Evolutionary conservation across 2,888 invertebrate species (phyloP), one percentile per base, ranked within the genome.

Genomic region (Cotesia congregata): DNA sequence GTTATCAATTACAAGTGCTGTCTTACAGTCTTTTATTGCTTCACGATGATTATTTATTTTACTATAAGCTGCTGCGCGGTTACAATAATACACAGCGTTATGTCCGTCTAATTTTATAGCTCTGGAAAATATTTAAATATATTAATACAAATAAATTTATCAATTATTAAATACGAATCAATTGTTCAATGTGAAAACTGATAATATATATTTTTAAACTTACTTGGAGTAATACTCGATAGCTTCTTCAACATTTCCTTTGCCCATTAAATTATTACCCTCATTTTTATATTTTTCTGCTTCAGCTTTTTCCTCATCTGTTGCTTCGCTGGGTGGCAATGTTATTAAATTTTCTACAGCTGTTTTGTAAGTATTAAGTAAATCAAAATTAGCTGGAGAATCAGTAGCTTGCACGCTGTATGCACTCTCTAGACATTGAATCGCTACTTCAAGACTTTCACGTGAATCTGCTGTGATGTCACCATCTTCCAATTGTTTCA

Each of bases 71-170:
- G 99, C 99, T 67, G 99, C 99, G 82, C 99, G 93, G 89, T 99
- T 99, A 89, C 98, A 98, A 89, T 96, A 99, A 90, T 95, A 99
- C 41, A 99, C 96, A 0, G 98, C 95, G 91, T 98, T 98, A 79
- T 93, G 92, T 38, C 94, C 93, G 88, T 98, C 96, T 76, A 97
- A 90, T 83, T 94, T 92, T 81, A 99, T 96, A 9, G 99, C 98
- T 84, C 96, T 95, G 82, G 7, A 50, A 50, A 88, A 91, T 90
- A 72, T 79, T 79, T 74, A 81, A 78, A 78, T 5, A 74, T 67
- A 12, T 20, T 20, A 20, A 20, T 20, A 20, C 20, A 20, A 20
- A 30, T 67, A 6, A 38, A 12, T 30, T 20, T 17, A 12, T 15
- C n/a, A 50, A 7, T n/a, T 50, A 15, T 72, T 12, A n/a, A 59